These are phyloP conservation scores for Agrochola circellaris DNA, from an alignment of 2,888 invertebrate genomes.

Conservation along the genomic window DNA sequence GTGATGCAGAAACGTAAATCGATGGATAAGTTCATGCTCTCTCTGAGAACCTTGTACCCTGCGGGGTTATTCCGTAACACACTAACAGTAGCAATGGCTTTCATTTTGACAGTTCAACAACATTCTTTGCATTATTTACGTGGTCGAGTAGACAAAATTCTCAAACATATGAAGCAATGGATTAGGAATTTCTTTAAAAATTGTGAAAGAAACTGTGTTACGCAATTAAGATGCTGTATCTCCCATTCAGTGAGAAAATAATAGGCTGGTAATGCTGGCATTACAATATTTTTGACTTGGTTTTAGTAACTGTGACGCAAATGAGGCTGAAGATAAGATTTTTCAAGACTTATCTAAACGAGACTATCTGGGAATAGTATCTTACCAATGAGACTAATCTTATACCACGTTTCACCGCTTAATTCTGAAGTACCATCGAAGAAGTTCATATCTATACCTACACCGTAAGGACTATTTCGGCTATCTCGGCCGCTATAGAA, in stretches of 20 bases:
- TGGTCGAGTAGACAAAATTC: background rate
- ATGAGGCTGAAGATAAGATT: constrained; percentile 12
- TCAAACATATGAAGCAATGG: background rate
- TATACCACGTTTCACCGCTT: background rate
- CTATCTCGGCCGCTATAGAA: no score
- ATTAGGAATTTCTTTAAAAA: background rate
- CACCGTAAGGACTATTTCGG: no score
- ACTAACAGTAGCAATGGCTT: background rate
- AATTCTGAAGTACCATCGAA: background rate
- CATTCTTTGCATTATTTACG: background rate
- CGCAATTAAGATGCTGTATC: background rate
- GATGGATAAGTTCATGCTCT: background rate
- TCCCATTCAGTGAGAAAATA: background rate
- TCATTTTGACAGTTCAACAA: background rate
- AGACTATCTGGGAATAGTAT: constrained; percentile 1
- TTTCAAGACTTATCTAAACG: constrained; percentile 8
- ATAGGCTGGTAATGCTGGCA: no score
- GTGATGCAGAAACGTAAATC: background rate
- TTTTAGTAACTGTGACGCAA: background rate
- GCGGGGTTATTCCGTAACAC: background rate
- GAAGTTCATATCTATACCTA: no score
- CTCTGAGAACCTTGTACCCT: background rate
- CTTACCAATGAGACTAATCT: constrained; percentile 5
- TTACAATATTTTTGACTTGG: background rate
- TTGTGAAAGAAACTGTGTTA: background rate